Evolutionary conservation across 2,113 vertebrate species (phyloP).

Genomic region (Petrocephalus microphthalmus): DNA sequence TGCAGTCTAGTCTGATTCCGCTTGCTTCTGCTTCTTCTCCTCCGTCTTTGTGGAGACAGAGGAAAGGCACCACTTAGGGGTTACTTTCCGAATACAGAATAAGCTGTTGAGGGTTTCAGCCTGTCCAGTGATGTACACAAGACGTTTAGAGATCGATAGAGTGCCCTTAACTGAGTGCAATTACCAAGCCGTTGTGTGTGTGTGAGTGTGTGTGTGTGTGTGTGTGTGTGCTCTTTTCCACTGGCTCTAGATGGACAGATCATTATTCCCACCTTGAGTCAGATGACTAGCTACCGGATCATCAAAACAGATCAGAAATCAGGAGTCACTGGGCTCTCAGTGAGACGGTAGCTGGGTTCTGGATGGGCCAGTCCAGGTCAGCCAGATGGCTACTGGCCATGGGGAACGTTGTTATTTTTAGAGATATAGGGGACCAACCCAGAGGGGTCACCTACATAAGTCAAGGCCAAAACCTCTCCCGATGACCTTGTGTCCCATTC

Average conservation of each 20-base stretch:
- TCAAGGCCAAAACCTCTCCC: background rate
- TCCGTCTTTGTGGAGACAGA: background rate
- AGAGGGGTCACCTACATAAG: background rate
- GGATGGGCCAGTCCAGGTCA: background rate
- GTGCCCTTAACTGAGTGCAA: background rate
- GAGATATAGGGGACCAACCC: background rate
- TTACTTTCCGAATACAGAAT: background rate
- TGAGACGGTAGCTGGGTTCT: background rate
- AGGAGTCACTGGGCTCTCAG: constrained; percentile 20
- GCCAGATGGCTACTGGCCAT: background rate
- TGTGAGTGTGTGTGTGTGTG: background rate
- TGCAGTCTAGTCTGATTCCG: background rate
- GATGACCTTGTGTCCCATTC: background rate
- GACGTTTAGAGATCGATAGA: background rate
- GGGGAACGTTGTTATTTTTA: constrained; percentile 26
- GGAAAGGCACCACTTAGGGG: background rate
- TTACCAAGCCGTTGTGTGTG: constrained; percentile 10
- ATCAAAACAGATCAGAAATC: constrained; percentile 22
- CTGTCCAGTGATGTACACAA: background rate
- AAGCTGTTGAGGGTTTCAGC: background rate
- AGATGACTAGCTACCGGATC: background rate
- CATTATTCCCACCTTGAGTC: background rate
- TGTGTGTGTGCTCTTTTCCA: background rate
- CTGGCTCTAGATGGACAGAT: background rate
- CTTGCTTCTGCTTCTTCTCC: background rate